Base-by-base conservation (phyloP, 2,113 vertebrate species). In the Diglossa brunneiventris region DNA sequence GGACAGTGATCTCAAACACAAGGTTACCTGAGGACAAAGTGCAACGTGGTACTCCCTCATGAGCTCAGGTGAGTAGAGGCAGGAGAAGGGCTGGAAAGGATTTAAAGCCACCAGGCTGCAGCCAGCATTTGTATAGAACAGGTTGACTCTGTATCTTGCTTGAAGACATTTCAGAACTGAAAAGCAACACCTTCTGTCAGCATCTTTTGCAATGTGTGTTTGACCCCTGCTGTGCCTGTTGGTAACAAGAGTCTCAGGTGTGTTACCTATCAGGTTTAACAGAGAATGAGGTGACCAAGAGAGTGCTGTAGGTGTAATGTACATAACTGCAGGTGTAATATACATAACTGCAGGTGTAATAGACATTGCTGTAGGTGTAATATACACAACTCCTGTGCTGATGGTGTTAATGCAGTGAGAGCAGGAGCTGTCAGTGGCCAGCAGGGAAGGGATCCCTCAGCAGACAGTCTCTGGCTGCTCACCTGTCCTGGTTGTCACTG, bases 31-130 rank as follows among this genome's bases (percentile, higher is more conserved):
- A 42, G 98, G 98, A 92, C 97, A 98, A 90, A 97, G 87, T 31
- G 98, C 98, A 18, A 64, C 11, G 26, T 99, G 99, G 93, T 99
- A 99, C 64, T 99, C 98, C 81, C 94, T 98, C 99, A 99, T 99
- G 35, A 99, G 97, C 61, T 99, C 98, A 27, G 97, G 95, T 14
- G 98, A 97, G 74, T 99, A 99, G 79, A 99, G 99, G 76, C 97
- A 95, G 85, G 98, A 98, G 59, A 99, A 20, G 5, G 98, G 98
- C 93, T 98, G 98, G 96, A 99, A 99, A 31, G 99, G 99, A 95
- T 99, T 99, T 55, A 99, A 97, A 85, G 99, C 99, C 95, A 99
- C 99, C 87, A 99, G 97, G 47, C 99, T 99, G 97, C 99, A 99
- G 94, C 99, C 99, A 80, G 99, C 99, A 72, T 99, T 98, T 66